Conservation (phyloP, 2,888 invertebrate genomes). For the Lobophora halterata region DNA sequence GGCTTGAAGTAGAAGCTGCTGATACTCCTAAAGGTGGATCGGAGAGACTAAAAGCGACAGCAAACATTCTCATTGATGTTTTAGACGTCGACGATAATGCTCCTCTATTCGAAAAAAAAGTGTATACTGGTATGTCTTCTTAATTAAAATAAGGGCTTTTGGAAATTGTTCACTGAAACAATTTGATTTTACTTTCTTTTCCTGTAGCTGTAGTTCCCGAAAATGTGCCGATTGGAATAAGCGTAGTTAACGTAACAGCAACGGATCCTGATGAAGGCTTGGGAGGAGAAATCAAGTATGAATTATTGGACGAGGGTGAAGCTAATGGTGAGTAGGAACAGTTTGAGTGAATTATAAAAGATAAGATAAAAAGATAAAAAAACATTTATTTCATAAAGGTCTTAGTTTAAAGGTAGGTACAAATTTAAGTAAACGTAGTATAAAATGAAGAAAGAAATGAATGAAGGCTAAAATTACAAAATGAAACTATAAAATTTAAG, state of each 20-base stretch:
- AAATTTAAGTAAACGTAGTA: too few species aligned
- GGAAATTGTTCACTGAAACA: too few species aligned
- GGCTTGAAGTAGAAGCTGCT: slow-evolving; percentile 86
- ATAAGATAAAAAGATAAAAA: too few species aligned
- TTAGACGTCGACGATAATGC: slow-evolving; percentile 90
- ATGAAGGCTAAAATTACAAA: too few species aligned
- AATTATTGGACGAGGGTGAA: slow-evolving; percentile 87
- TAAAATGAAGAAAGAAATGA: too few species aligned
- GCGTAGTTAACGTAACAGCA: slow-evolving; percentile 85
- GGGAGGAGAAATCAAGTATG: slow-evolving; percentile 86
- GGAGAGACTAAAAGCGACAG: slow-evolving; percentile 83
- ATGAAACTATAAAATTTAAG: too few species aligned
- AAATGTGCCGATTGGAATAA: slow-evolving; percentile 84
- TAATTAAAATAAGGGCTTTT: too few species aligned
- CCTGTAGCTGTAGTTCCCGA: slow-evolving; percentile 87
- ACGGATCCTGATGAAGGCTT: slow-evolving; percentile 88
- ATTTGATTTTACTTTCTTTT: not conserved
- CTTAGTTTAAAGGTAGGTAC: too few species aligned
- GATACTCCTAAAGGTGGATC: slow-evolving; percentile 87
- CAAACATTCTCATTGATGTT: slow-evolving; percentile 84
- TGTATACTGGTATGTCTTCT: slow-evolving; percentile 77
- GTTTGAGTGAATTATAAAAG: too few species aligned
- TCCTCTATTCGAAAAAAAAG: slow-evolving; percentile 83
- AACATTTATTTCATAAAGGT: too few species aligned
- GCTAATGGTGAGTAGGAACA: slow-evolving; percentile 83